These are phyloP conservation scores for Rhodinocichla rosea DNA, from an alignment of 2,113 vertebrate genomes.

Conservation along the genomic window DNA sequence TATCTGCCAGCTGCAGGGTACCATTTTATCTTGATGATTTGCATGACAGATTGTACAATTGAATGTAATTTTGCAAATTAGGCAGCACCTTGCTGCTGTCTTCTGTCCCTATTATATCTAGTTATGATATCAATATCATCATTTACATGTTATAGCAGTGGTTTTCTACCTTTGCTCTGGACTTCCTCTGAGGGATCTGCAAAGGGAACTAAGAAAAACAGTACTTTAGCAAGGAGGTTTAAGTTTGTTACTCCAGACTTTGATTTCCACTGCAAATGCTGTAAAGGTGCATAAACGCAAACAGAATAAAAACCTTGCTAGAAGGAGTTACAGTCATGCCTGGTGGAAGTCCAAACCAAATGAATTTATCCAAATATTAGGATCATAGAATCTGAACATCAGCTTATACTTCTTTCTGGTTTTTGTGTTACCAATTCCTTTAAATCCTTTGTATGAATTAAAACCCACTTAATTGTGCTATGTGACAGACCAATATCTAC, in stretches of 20 bases:
- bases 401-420: neutral
- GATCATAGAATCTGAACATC: neutral
- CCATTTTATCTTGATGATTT: neutral
- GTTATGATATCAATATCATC: neutral
- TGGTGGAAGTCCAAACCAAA: neutral
- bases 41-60: neutral
- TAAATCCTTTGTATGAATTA: neutral
- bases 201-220: neutral
- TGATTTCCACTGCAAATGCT: neutral
- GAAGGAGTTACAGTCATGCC: neutral
- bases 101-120: neutral
- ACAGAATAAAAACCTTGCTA: neutral
- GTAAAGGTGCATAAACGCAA: neutral
- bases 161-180: neutral
- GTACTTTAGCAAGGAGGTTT: neutral
- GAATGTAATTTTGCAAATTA: neutral
- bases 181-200: neutral
- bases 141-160: neutral
- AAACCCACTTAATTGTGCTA: neutral
- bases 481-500: neutral
- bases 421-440: neutral
- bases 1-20: constrained; percentile 1
- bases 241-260: neutral
- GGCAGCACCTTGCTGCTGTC: neutral
- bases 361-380: neutral